Evolutionary conservation across 2,113 vertebrate species (phyloP), one percentile per base, ranked within the genome.

Genomic region (Vimba vimba): DNA sequence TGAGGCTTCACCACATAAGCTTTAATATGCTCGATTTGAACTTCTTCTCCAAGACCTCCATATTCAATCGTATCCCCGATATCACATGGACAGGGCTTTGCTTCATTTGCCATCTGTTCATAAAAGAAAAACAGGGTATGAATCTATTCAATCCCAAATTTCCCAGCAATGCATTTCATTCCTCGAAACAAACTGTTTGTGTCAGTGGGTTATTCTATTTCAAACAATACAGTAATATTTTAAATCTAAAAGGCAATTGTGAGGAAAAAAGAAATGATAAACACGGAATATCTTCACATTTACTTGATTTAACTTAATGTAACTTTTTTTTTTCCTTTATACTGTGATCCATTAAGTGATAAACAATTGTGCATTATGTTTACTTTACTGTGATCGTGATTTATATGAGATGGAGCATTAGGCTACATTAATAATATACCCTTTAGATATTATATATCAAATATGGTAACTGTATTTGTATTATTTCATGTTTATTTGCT

Each of bases 11-110:
- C 96, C 15, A 97, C 30, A 39, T 98, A 99, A 11, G 96, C 96
- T 36, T 94, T 94, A 89, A 95, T 92, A 89, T 98, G 95, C 68
- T 97, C 95, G 2, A 97, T 92, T 90, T 97, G 95, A 69, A 97
- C 91, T 91, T 98, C 97, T 0, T 91, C 87, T 21, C 98, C 98
- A 81, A 95, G 89, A 0, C 94, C 95, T 5, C 93, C 95, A 64
- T 98, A 98, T 1, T 93, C 93, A 74, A 96, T 89, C 82, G 89
- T 93, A 82, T 96, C 94, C 33, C 97, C 97, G 19, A 97, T 92
- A 39, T 97, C 88, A 86, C 98, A 98, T 0, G 96, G 95, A 23
- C 97, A 97, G 2, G 97, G 96, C 0, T 89, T 93, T 6, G 79
- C 93, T 88, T 99, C 96, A 66, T 97, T 97, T 55, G 97, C 96